Percentiles rank a stretch among this genome's conserved stretches.
Evolutionary conservation across 2,888 invertebrate genomes (phyloP).

Genomic region (Calameuta pallipes): DNA sequence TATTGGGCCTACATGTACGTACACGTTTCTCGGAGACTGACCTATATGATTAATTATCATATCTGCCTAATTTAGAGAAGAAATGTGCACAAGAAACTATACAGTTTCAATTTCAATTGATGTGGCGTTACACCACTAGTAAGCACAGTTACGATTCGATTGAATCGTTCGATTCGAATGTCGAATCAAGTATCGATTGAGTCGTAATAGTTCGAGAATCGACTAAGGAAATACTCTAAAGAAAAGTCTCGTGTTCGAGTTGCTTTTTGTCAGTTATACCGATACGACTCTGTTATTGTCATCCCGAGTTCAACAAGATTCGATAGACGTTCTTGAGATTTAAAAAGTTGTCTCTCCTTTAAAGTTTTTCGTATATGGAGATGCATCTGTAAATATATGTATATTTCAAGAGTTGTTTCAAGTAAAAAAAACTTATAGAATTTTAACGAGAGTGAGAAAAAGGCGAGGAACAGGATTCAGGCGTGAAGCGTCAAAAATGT

Average conservation of each 20-base stretch:
- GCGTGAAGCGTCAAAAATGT: background rate
- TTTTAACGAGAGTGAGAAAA: background rate
- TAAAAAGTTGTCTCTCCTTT: background rate
- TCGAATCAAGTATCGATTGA: constrained; percentile 35
- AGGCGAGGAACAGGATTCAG: background rate
- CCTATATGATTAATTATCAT: background rate
- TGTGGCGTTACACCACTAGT: background rate
- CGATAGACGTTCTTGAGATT: background rate
- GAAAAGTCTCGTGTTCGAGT: background rate
- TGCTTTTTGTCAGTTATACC: background rate
- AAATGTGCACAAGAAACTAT: background rate
- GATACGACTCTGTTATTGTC: background rate
- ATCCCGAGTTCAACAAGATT: background rate
- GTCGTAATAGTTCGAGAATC: constrained; percentile 6
- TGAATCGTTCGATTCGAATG: constrained; percentile 25
- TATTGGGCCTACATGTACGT: background rate
- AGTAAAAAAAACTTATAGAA: background rate
- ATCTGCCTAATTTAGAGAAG: background rate
- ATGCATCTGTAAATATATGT: background rate
- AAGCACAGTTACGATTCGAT: background rate
- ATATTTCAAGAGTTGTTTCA: background rate
- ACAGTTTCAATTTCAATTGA: background rate
- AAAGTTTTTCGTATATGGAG: background rate
- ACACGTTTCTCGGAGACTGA: background rate
- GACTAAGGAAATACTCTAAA: background rate